Evolutionary conservation across 2,888 invertebrate genomes (phyloP).

Genomic region (Acleris cristana): DNA sequence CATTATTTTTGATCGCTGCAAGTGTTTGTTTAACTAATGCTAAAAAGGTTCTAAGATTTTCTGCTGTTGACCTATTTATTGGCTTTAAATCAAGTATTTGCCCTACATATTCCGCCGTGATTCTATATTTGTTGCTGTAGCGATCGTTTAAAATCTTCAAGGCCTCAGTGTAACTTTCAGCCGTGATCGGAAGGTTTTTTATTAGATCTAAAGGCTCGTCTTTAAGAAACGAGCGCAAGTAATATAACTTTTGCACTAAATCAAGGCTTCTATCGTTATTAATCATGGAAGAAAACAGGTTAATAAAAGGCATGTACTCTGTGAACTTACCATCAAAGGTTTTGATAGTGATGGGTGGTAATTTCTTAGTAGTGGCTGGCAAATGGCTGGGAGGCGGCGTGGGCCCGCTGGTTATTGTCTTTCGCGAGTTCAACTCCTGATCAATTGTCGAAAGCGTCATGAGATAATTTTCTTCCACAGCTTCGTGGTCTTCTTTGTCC

Average conservation of each 20-base stretch:
- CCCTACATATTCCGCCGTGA: slow-evolving; percentile 31
- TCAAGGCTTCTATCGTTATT: slow-evolving; percentile 24
- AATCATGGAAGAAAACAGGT: slow-evolving; percentile 30
- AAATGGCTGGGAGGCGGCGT: neutral
- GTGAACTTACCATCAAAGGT: slow-evolving; percentile 37
- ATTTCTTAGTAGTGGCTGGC: neutral
- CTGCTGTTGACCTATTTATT: slow-evolving; percentile 8
- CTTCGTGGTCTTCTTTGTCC: neutral
- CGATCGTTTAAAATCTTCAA: slow-evolving; percentile 30
- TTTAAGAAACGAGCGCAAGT: slow-evolving; percentile 29
- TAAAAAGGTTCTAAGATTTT: slow-evolving; percentile 32
- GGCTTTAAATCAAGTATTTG: slow-evolving; percentile 29
- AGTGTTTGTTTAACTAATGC: slow-evolving; percentile 31
- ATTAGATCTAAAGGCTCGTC: slow-evolving; percentile 37
- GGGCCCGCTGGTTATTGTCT: neutral
- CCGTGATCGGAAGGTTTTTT: slow-evolving; percentile 36
- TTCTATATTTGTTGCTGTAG: slow-evolving; percentile 32
- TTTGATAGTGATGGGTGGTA: slow-evolving; percentile 12
- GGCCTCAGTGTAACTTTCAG: slow-evolving; percentile 33
- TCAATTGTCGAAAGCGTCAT: neutral
- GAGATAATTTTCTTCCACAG: neutral
- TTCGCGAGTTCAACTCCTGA: neutral
- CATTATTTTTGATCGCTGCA: slow-evolving; percentile 35
- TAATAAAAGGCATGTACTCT: slow-evolving; percentile 37
- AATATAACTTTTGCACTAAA: slow-evolving; percentile 34